Percentiles rank a stretch among this genome's conserved stretches.
These are phyloP conservation scores for Leptopilina myrica DNA, from an alignment of 2,888 invertebrate genomes.

Conservation along the genomic window DNA sequence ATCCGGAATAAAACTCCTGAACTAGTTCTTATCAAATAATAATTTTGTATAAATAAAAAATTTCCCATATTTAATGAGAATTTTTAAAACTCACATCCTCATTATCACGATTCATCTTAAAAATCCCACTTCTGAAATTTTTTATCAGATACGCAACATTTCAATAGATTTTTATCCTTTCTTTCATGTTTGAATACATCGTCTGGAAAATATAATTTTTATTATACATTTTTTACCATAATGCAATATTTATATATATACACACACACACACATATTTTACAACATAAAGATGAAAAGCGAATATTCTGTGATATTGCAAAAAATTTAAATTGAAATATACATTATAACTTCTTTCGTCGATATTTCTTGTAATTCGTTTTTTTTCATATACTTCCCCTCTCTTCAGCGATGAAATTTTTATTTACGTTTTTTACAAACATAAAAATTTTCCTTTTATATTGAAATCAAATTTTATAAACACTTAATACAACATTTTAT, in stretches of 20 bases:
- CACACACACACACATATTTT: not conserved
- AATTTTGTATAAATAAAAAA: not conserved
- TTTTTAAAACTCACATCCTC: constrained; percentile 69
- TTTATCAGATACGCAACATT: constrained; percentile 50
- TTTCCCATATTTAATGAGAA: not conserved
- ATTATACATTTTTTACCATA: not conserved
- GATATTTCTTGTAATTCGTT: not conserved
- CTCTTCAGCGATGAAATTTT: too few species aligned
- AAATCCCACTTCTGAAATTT: constrained; percentile 49
- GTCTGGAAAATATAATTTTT: constrained; percentile 45
- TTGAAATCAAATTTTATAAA: too few species aligned
- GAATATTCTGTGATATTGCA: not conserved
- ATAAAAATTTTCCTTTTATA: too few species aligned
- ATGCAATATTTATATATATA: not conserved
- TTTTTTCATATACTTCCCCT: not conserved
- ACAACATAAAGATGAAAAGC: too few species aligned
- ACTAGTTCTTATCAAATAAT: too few species aligned
- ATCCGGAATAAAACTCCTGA: too few species aligned
- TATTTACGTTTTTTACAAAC: too few species aligned
- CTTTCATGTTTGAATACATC: constrained; percentile 42
- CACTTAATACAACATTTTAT: too few species aligned
- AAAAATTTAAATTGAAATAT: constrained; percentile 23
- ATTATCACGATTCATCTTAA: constrained; percentile 72
- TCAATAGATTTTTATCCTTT: constrained; percentile 44
- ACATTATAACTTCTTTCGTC: not conserved